A percentile compares a stretch with the other conserved stretches of the same genome.
phyloP scores from a whole-genome alignment of 2,888 invertebrate species.

The Drosophila meridiana region DNA sequence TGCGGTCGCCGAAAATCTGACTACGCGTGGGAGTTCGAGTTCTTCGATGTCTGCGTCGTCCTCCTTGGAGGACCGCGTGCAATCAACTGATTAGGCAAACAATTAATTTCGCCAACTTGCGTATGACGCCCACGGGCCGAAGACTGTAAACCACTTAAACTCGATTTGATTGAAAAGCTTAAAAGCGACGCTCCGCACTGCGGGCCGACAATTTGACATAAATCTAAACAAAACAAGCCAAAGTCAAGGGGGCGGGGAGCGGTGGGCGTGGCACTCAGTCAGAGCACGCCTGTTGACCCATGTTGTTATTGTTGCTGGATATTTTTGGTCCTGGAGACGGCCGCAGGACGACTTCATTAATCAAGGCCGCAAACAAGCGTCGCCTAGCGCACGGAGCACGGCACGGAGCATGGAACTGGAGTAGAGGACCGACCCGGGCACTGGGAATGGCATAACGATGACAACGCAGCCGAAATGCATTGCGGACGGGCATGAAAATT shows the following conservation, averaged over 20 bases:
- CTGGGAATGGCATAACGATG: slow-evolving; percentile 19
- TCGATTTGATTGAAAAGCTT: slow-evolving; percentile 80
- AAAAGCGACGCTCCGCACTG: slow-evolving; percentile 47
- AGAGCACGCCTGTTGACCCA: slow-evolving; percentile 47
- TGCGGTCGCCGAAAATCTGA: slow-evolving; percentile 15
- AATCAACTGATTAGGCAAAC: slow-evolving; percentile 79
- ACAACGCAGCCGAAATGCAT: slow-evolving; percentile 62
- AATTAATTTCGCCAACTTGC: slow-evolving; percentile 73
- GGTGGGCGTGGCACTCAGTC: slow-evolving; percentile 9
- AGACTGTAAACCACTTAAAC: slow-evolving; percentile 74
- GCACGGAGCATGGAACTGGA: not conserved
- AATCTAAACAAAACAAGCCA: slow-evolving; percentile 77
- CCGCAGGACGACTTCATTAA: slow-evolving; percentile 80
- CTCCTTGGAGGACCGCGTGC: slow-evolving; percentile 53
- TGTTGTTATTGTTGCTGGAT: slow-evolving; percentile 33
- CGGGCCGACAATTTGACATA: slow-evolving; percentile 75
- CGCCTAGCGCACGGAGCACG: slow-evolving; percentile 25
- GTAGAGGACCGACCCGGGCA: slow-evolving; percentile 1
- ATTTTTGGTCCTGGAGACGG: slow-evolving; percentile 39
- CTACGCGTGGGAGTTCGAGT: not conserved
- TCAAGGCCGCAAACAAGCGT: slow-evolving; percentile 78
- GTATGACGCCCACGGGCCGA: slow-evolving; percentile 45
- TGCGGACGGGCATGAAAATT: slow-evolving; percentile 7
- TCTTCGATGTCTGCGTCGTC: not conserved
- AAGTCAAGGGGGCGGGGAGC: not conserved